Conservation (phyloP, 2,797 vertebrate genomes). For the Artibeus lituratus region DNA sequence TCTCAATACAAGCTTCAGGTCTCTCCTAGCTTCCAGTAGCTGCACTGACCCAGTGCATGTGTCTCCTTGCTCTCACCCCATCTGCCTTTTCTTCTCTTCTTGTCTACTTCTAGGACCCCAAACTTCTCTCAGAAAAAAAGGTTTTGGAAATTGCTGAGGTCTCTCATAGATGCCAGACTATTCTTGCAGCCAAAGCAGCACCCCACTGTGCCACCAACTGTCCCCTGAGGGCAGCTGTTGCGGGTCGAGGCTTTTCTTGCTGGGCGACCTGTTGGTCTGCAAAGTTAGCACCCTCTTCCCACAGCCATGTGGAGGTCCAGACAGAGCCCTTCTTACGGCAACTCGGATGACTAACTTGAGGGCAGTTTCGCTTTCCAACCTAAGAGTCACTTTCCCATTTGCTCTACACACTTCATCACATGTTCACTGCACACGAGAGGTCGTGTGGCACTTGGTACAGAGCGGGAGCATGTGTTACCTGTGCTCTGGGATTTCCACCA, state of each 20-base stretch:
- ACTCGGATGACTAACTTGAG: neutral
- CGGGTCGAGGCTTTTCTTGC: neutral
- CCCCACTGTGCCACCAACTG: neutral
- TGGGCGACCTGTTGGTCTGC: neutral
- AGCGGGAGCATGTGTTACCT: accelerated
- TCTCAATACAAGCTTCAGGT: slow-evolving; percentile 59
- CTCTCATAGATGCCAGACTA: neutral
- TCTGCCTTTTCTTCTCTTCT: slow-evolving; percentile 38
- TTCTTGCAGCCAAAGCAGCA: neutral
- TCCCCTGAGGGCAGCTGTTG: neutral
- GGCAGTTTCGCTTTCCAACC: neutral
- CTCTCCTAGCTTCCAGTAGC: slow-evolving; percentile 62
- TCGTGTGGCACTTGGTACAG: neutral
- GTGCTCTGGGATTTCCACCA: neutral
- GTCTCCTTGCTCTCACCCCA: slow-evolving; percentile 15
- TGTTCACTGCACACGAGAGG: neutral
- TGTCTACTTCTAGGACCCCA: slow-evolving; percentile 13
- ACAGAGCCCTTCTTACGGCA: neutral
- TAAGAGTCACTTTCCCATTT: slow-evolving; percentile 36
- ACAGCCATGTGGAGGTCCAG: neutral
- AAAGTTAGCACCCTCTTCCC: neutral
- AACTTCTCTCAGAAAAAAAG: neutral
- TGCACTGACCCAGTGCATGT: slow-evolving; percentile 68
- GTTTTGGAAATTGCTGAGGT: neutral
- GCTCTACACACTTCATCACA: slow-evolving; percentile 10